These are phyloP conservation scores for Penaeus chinensis DNA, from an alignment of 1,140 invertebrate genomes.

Conservation along the genomic window DNA sequence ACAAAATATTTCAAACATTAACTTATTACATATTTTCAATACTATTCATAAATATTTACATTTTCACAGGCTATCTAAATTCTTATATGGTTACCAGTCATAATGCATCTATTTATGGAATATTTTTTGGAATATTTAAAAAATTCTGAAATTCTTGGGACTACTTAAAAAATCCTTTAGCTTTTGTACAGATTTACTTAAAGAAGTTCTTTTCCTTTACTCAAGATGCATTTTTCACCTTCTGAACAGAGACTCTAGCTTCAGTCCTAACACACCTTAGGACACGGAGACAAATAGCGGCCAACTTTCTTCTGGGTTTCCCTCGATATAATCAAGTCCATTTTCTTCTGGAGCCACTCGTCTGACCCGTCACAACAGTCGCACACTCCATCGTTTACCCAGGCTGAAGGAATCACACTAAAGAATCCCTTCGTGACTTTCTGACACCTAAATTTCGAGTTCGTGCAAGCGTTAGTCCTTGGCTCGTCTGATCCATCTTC, in stretches of 20 bases:
- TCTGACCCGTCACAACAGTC: slow-evolving; percentile 85
- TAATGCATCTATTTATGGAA: too few species aligned
- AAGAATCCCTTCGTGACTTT: slow-evolving; percentile 63
- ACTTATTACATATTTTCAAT: too few species aligned
- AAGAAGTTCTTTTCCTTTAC: too few species aligned
- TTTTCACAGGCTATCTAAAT: too few species aligned
- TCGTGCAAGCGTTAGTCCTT: slow-evolving; percentile 66
- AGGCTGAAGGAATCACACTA: slow-evolving; percentile 65
- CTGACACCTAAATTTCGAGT: slow-evolving; percentile 65
- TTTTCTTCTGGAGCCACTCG: slow-evolving; percentile 72
- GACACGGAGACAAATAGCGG: slow-evolving; percentile 55
- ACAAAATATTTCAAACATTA: too few species aligned
- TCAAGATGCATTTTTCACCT: too few species aligned
- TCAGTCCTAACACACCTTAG: slow-evolving; percentile 41
- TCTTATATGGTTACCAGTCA: too few species aligned
- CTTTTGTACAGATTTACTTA: too few species aligned
- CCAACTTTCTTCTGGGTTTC: slow-evolving; percentile 52
- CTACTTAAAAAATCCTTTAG: too few species aligned
- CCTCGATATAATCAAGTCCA: slow-evolving; percentile 17
- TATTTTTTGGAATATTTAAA: too few species aligned
- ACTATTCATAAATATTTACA: too few species aligned
- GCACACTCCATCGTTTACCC: slow-evolving; percentile 71
- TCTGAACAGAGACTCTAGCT: background rate
- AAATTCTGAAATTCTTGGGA: too few species aligned
- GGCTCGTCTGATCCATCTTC: slow-evolving; percentile 66